Evolutionary conservation across 2,797 vertebrate genomes (phyloP), one percentile per base, ranked within the genome.

Genomic region (Dermochelys coriacea): DNA sequence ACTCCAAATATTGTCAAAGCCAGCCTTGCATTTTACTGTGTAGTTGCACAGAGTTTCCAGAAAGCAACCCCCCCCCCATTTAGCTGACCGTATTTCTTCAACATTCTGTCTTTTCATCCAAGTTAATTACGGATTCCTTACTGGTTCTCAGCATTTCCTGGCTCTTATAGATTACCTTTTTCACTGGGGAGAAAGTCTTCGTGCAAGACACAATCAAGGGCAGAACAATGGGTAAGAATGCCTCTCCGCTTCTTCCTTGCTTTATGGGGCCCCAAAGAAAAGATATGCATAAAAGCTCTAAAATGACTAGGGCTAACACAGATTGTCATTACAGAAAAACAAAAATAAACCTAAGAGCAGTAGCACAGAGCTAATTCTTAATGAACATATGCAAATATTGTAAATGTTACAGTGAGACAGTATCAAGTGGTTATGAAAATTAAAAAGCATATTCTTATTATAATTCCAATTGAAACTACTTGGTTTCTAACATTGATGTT

Each of bases 401-500:
- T 81, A 97, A 96, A 93, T 51, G 84, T 84, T 93, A 95, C 77
- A 91, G 83, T 71, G 82, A 91, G 55, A 88, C 82, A 88, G 59
- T 8, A 11, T 47, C 41, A 86, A 80, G 52, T 84, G 90, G 88
- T n/a, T 75, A 51, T 68, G 82, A 97, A 87, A 92, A 94, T 90
- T 88, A 95, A 97, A 57, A 93, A 93, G 5, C 78, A 84, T 85
- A 45, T 91, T 93, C 71, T 89, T 94, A 34, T 52, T 94, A 92
- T 41, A 95, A 92, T 94, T 87, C 80, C 80, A 90, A 97, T 93
- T 95, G 74, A 91, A 94, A 95, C 89, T 87, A 93, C 81, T 96
- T 93, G 11, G 93, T 97, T 97, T 86, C 86, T 96, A 96, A 97
- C 96, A 96, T 25, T 81, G 86, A 95, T 97, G 83, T 87, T 97